phyloP scores from a whole-genome alignment of 2,797 vertebrate genomes.

The Pempheris klunzingeri region DNA sequence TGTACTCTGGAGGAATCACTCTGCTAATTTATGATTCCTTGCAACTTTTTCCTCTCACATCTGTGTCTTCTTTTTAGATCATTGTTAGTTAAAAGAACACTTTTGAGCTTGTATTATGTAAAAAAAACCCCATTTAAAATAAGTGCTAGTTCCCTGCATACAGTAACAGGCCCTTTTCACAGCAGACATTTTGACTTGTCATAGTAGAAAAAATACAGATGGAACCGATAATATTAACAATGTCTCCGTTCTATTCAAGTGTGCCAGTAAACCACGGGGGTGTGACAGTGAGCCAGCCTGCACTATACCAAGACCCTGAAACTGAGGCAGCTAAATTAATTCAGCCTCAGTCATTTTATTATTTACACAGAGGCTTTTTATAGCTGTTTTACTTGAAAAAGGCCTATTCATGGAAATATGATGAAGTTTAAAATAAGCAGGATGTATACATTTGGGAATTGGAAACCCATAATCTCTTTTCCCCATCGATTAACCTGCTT shows the following conservation, averaged over 20 bases:
- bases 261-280: background rate
- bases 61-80: no score
- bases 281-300: background rate
- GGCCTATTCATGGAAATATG: background rate
- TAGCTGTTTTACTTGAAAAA: background rate
- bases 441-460: background rate
- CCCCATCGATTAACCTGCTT: background rate
- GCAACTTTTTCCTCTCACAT: background rate
- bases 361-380: background rate
- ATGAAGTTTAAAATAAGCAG: background rate
- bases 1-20: background rate
- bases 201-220: no score
- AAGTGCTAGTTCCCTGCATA: no score
- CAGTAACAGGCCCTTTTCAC: no score
- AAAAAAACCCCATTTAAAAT: no score
- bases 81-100: no score
- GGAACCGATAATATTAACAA: no score
- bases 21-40: background rate
- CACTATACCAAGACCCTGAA: background rate
- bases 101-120: no score
- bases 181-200: no score
- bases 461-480: background rate
- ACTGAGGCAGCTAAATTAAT: background rate
- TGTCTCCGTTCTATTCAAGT: background rate
- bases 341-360: background rate